Evolutionary conservation across 2,888 invertebrate genomes (phyloP).

Genomic region (Hypena proboscidalis): DNA sequence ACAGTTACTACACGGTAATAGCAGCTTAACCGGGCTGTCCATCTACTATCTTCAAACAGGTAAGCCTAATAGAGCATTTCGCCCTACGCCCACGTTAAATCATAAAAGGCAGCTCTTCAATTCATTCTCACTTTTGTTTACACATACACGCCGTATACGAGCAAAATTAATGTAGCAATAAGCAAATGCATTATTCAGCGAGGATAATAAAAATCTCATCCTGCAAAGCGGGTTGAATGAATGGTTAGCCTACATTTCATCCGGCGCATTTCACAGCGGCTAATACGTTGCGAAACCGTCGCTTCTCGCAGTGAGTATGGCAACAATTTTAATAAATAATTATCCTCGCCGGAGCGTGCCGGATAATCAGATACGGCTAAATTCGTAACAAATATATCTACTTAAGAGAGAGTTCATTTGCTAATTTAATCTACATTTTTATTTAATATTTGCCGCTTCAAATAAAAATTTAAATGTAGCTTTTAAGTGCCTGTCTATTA

Average conservation of each 20-base stretch:
- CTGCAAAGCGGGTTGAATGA: constrained; percentile 37
- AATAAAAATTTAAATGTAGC: too few species aligned
- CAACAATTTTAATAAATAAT: constrained; percentile 81
- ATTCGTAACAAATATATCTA: constrained; percentile 53
- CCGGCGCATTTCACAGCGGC: constrained; percentile 56
- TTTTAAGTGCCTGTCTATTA: too few species aligned
- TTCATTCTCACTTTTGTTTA: constrained; percentile 3
- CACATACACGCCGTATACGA: constrained; percentile 8
- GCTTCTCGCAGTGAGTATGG: constrained; percentile 56
- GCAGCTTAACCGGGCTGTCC: too few species aligned
- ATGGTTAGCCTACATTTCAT: constrained; percentile 50
- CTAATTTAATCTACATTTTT: constrained; percentile 5
- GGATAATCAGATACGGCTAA: constrained; percentile 68
- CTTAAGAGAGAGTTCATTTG: constrained; percentile 26
- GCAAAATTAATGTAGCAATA: constrained; percentile 37
- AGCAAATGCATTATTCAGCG: constrained; percentile 38
- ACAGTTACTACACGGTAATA: too few species aligned
- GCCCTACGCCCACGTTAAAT: constrained; percentile 6
- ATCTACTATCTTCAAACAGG: too few species aligned
- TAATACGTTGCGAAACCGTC: constrained; percentile 50
- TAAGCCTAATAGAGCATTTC: too few species aligned
- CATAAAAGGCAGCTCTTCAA: constrained; percentile 9
- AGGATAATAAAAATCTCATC: constrained; percentile 42
- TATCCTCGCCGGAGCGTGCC: constrained; percentile 57
- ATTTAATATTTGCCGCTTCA: too few species aligned